A percentile compares a stretch with the other conserved stretches of the same genome.
Evolutionary conservation across 2,888 invertebrate genomes (phyloP).

Genomic region (Gortyna flavago): DNA sequence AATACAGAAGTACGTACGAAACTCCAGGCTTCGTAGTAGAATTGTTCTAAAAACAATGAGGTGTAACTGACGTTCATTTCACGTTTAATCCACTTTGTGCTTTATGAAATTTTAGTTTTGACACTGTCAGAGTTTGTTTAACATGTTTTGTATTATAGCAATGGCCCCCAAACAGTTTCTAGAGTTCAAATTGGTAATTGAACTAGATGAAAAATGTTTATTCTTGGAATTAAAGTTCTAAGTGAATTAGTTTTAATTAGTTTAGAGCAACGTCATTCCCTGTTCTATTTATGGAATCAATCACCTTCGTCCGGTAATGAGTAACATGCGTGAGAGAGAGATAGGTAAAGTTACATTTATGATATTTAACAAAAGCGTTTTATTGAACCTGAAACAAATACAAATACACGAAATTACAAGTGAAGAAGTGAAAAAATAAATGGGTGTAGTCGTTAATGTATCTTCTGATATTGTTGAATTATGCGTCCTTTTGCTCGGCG

Average conservation of each 20-base stretch:
- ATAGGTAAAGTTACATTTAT: neutral
- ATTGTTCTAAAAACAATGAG: conserved; percentile 63
- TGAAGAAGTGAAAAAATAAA: no score
- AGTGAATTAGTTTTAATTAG: neutral
- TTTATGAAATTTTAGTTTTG: conserved; percentile 65
- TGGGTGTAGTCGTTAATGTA: neutral
- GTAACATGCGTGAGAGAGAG: no score
- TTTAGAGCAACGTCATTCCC: neutral
- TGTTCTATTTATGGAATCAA: neutral
- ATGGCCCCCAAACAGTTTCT: conserved; percentile 16
- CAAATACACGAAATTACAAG: neutral
- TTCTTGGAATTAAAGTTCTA: conserved; percentile 9
- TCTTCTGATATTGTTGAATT: neutral
- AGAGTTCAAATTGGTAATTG: conserved; percentile 34
- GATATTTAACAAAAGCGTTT: neutral
- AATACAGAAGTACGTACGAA: conserved; percentile 49
- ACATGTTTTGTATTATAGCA: conserved; percentile 33
- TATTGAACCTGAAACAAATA: neutral
- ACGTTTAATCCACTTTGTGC: conserved; percentile 68
- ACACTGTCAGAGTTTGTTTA: conserved; percentile 60
- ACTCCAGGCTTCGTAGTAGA: conserved; percentile 43
- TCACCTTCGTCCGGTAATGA: neutral
- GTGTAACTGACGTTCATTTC: conserved; percentile 64
- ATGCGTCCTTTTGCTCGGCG: neutral
- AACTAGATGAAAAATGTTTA: neutral